A percentile compares a stretch with the other conserved stretches of the same genome.
phyloP scores from a whole-genome alignment of 2,797 vertebrate genomes.

The Gallinago solitaria region DNA sequence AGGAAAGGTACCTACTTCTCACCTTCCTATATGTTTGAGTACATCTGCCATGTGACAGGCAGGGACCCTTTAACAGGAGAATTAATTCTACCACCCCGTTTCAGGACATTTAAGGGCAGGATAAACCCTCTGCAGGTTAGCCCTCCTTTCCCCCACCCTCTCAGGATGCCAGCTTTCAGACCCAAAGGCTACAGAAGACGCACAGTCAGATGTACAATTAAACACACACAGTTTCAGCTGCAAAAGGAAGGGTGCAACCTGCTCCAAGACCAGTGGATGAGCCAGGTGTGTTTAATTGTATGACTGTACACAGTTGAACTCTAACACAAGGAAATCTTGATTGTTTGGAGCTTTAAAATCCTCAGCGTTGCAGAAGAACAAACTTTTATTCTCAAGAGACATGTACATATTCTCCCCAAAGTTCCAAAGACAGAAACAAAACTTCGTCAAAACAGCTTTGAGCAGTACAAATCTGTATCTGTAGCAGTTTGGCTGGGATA shows the following conservation, averaged over 20 bases:
- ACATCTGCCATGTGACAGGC: neutral
- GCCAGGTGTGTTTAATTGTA: neutral
- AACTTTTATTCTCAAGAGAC: conserved; percentile 6
- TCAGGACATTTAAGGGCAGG: neutral
- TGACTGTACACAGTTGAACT: neutral
- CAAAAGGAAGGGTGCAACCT: neutral
- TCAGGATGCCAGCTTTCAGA: neutral
- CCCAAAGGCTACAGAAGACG: neutral
- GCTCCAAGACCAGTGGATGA: neutral
- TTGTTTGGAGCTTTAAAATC: neutral
- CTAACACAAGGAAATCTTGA: neutral
- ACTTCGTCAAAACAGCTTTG: neutral
- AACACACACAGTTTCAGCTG: neutral
- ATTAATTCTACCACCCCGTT: neutral
- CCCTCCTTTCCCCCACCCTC: neutral
- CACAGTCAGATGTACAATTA: neutral
- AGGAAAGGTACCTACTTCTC: neutral
- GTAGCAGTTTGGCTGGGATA: neutral
- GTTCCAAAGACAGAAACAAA: neutral
- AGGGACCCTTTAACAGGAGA: neutral
- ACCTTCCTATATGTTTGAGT: neutral
- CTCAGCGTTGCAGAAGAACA: neutral
- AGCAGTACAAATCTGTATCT: neutral
- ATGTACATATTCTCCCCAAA: neutral
- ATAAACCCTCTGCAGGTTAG: neutral